Base-by-base conservation (phyloP, 1,140 invertebrate species). In the Drosophila gunungcola region DNA sequence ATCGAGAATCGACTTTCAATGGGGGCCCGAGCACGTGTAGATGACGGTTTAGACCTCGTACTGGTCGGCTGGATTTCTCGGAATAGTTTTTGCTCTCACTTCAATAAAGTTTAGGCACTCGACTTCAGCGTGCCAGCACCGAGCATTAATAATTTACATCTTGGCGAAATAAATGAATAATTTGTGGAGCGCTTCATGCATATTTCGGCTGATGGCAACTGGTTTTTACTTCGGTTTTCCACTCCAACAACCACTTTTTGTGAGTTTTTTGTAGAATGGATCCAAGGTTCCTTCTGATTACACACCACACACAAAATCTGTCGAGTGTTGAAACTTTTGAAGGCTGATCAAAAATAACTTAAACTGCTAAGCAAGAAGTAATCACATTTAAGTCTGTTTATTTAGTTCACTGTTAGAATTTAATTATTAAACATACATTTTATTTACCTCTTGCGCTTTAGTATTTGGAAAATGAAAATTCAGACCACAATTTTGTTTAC, bases 401-500 rank as follows among this genome's bases (percentile, higher is more conserved):
- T 16, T 45, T 3, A 1, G n/a, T 0, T 12, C 41, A 57, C 63
- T 27, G 46, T 48, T 10, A 2, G 3, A 34, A 13, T 27, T 25
- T 7, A 2, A 43, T 63, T 36, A 57, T 27, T 56, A 56, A 36
- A 27, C 9, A 12, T 2, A 11, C 29, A 21, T 52, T 38, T 29
- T 43, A 65, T 68, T 68, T 68, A 68, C 64, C 64, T 68, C 38
- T 64, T 29, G 38, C 4, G 21, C 32, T 63, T 3, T 25, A 57
- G 6, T 67, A 54, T 54, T 32, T 57, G 39, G 34, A 67, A 65
- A 43, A 16, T 13, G 32, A 41, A 64, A 65, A 43, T 27, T 38
- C 46, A 29, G 38, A 12, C 42, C 57, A 63, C 57, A 36, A 36
- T 49, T 73, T 77, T 77, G 72, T 74, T 74, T 75, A 60, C 67